These are phyloP conservation scores for Micropterix aruncella DNA, from an alignment of 2,888 invertebrate genomes.

Conservation along the genomic window DNA sequence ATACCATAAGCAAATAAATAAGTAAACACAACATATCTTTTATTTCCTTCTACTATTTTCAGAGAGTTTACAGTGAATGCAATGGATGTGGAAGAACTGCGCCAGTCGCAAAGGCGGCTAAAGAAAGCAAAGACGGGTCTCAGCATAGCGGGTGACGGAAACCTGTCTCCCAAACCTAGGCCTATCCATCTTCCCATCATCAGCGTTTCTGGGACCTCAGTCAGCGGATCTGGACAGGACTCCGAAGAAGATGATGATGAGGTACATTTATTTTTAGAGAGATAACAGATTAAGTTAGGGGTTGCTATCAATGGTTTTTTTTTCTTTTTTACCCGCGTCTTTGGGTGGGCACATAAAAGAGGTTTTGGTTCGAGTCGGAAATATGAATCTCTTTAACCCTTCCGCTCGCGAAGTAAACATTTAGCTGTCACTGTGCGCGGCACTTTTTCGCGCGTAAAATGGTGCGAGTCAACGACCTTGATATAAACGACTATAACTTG, in stretches of 20 bases:
- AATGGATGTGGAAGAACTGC: conserved; percentile 72
- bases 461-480: too few relatives aligned
- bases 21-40: not conserved
- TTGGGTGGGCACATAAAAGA: too few relatives aligned
- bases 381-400: too few relatives aligned
- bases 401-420: too few relatives aligned
- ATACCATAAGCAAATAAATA: not conserved
- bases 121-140: conserved; percentile 38
- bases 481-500: too few relatives aligned
- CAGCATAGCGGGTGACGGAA: conserved; percentile 18
- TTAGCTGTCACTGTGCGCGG: too few relatives aligned
- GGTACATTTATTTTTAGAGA: too few relatives aligned
- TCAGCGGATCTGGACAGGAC: conserved; percentile 40
- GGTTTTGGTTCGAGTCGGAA: too few relatives aligned
- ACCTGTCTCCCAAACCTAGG: conserved; percentile 18
- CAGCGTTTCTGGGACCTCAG: conserved; percentile 28
- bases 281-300: too few relatives aligned
- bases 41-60: conserved; percentile 12
- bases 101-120: conserved; percentile 57
- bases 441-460: too few relatives aligned
- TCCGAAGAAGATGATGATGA: conserved; percentile 62
- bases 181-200: conserved; percentile 22
- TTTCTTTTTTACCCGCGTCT: too few relatives aligned
- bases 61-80: conserved; percentile 80
- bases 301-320: too few relatives aligned